Conservation (phyloP, 2,888 invertebrate genomes). For the Hanleya hanleyi region DNA sequence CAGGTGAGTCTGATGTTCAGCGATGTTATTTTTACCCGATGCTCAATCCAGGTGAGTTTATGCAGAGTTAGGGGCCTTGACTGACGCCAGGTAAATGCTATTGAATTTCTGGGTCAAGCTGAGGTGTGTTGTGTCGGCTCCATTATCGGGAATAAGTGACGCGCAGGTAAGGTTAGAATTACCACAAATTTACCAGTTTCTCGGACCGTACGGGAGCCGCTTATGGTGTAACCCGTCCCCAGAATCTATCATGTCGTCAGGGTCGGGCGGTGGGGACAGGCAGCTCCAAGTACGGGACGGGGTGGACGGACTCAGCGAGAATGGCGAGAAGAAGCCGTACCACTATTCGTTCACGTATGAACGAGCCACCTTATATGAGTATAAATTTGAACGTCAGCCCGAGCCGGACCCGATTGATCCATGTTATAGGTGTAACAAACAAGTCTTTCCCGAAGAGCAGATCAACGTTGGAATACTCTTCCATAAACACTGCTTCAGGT, state of each 20-base stretch:
- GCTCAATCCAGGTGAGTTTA: too few species aligned
- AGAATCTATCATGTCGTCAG: not conserved
- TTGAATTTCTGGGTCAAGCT: too few species aligned
- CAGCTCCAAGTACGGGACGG: slow-evolving; percentile 2
- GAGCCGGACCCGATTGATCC: slow-evolving; percentile 59
- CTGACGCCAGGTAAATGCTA: too few species aligned
- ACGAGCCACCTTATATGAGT: slow-evolving; percentile 64
- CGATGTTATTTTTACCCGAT: too few species aligned
- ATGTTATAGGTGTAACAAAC: slow-evolving; percentile 58
- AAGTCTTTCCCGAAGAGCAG: slow-evolving; percentile 53
- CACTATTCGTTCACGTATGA: slow-evolving; percentile 65
- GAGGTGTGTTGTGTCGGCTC: too few species aligned
- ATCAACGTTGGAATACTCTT: slow-evolving; percentile 63
- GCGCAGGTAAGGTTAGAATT: too few species aligned
- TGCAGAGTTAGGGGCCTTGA: too few species aligned
- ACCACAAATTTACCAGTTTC: too few species aligned
- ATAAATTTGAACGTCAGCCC: slow-evolving; percentile 60
- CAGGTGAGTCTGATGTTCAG: too few species aligned
- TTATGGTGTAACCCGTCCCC: too few species aligned
- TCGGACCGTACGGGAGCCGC: too few species aligned
- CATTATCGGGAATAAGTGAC: too few species aligned
- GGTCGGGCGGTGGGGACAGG: not conserved
- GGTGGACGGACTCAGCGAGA: not conserved
- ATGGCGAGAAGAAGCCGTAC: slow-evolving; percentile 29
- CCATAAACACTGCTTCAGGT: slow-evolving; percentile 70